Evolutionary conservation across 2,113 vertebrate genomes (phyloP).

Genomic region (Tichodroma muraria): DNA sequence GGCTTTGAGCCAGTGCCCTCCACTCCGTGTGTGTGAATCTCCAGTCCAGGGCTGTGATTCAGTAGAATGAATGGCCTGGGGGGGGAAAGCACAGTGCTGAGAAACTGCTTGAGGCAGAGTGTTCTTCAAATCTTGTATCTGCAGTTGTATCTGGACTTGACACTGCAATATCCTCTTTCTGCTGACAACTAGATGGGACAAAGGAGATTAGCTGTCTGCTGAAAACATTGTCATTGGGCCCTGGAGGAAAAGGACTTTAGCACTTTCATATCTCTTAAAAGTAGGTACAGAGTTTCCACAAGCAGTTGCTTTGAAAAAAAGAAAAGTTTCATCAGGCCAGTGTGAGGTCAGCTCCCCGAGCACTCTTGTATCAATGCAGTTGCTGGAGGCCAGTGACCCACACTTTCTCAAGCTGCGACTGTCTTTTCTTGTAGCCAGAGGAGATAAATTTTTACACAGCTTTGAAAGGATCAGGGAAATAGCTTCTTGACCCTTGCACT

Average conservation of each 20-base stretch:
- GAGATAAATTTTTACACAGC: background rate
- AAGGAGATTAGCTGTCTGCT: background rate
- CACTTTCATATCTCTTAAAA: background rate
- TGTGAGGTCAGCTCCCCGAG: rapidly evolving
- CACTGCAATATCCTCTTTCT: background rate
- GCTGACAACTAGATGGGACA: background rate
- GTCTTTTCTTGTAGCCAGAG: background rate
- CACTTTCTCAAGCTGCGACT: background rate
- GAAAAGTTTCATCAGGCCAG: background rate
- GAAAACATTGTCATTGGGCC: background rate
- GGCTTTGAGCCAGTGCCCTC: background rate
- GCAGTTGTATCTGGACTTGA: background rate
- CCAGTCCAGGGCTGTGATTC: background rate
- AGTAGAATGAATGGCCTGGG: background rate
- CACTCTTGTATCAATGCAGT: background rate
- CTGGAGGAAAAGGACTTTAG: background rate
- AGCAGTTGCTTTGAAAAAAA: background rate
- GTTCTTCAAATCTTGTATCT: background rate
- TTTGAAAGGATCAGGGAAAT: background rate
- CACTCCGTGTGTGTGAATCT: rapidly evolving
- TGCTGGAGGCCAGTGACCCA: background rate
- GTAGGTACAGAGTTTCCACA: background rate
- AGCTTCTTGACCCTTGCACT: background rate
- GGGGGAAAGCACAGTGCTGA: background rate
- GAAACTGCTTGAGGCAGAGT: background rate